Evolutionary conservation across 92 coral and sea anemone species (phyloP).

Genomic region (Phenganax subtilis): DNA sequence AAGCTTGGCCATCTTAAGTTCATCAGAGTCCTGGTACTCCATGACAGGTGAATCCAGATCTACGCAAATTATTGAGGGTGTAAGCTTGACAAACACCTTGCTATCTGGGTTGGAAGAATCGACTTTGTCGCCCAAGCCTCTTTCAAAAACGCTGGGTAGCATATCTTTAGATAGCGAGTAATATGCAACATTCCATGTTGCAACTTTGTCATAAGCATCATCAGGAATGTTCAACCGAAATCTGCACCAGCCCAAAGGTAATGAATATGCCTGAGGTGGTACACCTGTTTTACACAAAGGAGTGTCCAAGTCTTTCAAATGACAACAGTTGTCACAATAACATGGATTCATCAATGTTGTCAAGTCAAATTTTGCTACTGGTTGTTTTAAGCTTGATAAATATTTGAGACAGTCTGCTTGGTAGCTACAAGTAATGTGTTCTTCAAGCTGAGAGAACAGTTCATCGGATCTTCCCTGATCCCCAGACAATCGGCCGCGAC

Average conservation of each 20-base stretch:
- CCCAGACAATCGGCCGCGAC: constrained; percentile 44
- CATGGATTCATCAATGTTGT: constrained; percentile 76
- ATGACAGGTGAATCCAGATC: constrained; percentile 75
- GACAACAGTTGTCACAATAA: constrained; percentile 91
- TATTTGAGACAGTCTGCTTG: constrained; percentile 83
- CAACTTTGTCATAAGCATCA: constrained; percentile 35
- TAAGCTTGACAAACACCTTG: constrained; percentile 77
- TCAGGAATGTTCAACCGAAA: constrained; percentile 59
- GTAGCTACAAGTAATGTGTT: constrained; percentile 70
- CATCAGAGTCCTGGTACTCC: constrained; percentile 66
- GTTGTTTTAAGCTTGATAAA: constrained; percentile 59
- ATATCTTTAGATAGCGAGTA: constrained; percentile 64
- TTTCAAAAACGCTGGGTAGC: constrained; percentile 50
- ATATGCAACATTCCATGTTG: constrained; percentile 87
- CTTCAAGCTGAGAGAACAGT: constrained; percentile 55
- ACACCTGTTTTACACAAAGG: constrained; percentile 88
- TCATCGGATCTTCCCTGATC: constrained; percentile 50
- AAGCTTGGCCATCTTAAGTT: constrained; percentile 73
- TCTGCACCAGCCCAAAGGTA: constrained; percentile 95
- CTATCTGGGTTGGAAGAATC: constrained; percentile 54
- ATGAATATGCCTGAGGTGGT: constrained; percentile 84
- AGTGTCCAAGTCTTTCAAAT: constrained; percentile 68
- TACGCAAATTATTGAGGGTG: constrained; percentile 96
- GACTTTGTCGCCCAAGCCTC: constrained; percentile 46
- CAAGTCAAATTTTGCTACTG: constrained; percentile 66